phyloP scores from a whole-genome alignment of 2,797 vertebrate genomes.

The Hoplostethus atlanticus region DNA sequence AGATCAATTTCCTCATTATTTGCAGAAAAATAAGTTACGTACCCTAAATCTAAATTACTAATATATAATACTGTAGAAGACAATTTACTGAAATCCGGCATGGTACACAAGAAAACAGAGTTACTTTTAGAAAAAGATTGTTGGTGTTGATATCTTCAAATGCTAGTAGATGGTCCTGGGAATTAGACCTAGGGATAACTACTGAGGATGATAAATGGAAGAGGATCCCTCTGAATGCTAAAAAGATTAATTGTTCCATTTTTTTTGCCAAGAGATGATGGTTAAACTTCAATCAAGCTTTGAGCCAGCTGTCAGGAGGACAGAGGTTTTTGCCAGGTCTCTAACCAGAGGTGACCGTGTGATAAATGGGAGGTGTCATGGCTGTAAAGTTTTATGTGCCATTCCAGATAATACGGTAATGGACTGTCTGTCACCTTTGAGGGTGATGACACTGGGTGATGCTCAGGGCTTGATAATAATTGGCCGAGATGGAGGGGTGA shows the following conservation, averaged over 20 bases:
- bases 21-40: too few species aligned
- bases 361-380: slow-evolving; percentile 59
- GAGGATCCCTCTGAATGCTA: background rate
- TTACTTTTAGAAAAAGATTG: too few species aligned
- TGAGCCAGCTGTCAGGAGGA: slow-evolving; percentile 23
- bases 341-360: slow-evolving; percentile 52
- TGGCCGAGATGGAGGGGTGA: slow-evolving; percentile 16
- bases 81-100: too few species aligned
- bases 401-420: slow-evolving; percentile 66
- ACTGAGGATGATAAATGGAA: background rate
- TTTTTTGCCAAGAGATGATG: slow-evolving; percentile 22
- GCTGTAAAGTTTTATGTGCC: slow-evolving; percentile 63
- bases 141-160: too few species aligned
- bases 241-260: background rate
- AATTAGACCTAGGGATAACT: too few species aligned
- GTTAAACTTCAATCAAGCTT: slow-evolving; percentile 35
- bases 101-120: too few species aligned
- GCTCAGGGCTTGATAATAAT: slow-evolving; percentile 24
- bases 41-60: too few species aligned
- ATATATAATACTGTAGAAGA: too few species aligned
- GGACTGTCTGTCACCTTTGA: slow-evolving; percentile 55
- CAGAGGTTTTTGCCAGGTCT: slow-evolving; percentile 31
- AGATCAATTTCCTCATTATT: too few species aligned
- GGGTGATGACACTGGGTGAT: slow-evolving; percentile 5
- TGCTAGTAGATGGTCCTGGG: too few species aligned